Percentiles rank a stretch among this genome's conserved stretches.
phyloP scores from a whole-genome alignment of 1,140 invertebrate genomes.

The Marisa cornuarietis region DNA sequence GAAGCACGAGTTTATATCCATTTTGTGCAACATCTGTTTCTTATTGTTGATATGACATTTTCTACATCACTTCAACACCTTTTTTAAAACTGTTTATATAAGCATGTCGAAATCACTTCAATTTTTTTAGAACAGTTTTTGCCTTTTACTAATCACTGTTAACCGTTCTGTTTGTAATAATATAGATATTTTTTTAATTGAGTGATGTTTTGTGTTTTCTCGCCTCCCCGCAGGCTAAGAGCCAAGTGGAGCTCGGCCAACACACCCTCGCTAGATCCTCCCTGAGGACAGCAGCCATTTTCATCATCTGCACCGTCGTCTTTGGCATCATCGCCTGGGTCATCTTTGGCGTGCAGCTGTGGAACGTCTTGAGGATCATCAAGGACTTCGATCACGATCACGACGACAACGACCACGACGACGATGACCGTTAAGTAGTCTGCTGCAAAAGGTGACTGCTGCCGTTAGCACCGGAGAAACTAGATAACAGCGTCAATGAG shows the following conservation, averaged over 20 bases:
- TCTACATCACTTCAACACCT: too few species aligned
- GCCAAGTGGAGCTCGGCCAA: not conserved
- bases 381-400: not conserved
- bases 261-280: constrained; percentile 4
- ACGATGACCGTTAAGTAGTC: too few species aligned
- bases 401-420: not conserved
- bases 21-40: not conserved
- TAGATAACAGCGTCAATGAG: too few species aligned
- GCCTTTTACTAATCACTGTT: too few species aligned
- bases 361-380: not conserved
- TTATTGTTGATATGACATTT: too few species aligned
- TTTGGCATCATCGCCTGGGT: constrained; percentile 20
- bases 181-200: not conserved
- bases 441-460: too few species aligned
- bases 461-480: too few species aligned
- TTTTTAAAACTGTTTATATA: too few species aligned
- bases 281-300: constrained; percentile 2
- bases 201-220: not conserved
- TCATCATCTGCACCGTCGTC: constrained; percentile 11
- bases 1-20: not conserved
- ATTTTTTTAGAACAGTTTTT: too few species aligned
- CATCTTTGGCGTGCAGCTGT: constrained; percentile 12
- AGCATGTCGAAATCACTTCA: too few species aligned
- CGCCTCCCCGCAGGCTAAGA: constrained; percentile 1
- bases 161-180: too few species aligned